Evolutionary conservation across 2,113 vertebrate species (phyloP), one percentile per base, ranked within the genome.

Genomic region (Circaetus cinerascens): DNA sequence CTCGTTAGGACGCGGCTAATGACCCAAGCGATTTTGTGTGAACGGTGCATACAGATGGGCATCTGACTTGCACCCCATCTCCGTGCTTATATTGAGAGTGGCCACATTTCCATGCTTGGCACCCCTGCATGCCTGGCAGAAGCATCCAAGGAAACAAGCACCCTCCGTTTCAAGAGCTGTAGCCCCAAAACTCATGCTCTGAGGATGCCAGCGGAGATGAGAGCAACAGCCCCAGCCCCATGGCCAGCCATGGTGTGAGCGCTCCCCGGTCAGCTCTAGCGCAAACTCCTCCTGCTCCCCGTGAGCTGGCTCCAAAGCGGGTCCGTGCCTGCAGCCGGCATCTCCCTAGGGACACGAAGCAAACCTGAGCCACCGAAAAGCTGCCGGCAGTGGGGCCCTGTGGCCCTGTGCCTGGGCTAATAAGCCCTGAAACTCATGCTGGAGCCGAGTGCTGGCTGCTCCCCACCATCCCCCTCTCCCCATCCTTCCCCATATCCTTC

Each of bases 1-100:
- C 56, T 88, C 23, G 2, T 93, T 83, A 77, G 78, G 27, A 43
- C 0, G 1, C 0, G 2, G 63, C 27, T 75, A 63, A 56, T 2
- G 43, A 64, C 56, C 50, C 43, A 30, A 18, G 21, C 1, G 4
- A 23, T 27, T 25, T 16, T 2, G 2, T 5, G n/a, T 9, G 11
- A 46, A 34, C 18, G 0, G 0, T 9, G 15, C 20, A 0, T 2
- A 7, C 0, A 2, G 34, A 10, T 23, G 62, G 72, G n/a, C 4
- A 16, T 45, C 73, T 26, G 7, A 15, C 43, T 10, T 16, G 34
- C 43, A 18, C 19, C 43, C 19, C 43, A 5, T 17, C 67, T 45
- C 66, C 0, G 0, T 5, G 18, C 22, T 64, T 27, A 1, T 26
- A 2, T 27, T 27, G 26, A 23, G 41, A 23, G 16, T 3, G 2